Conservation (phyloP, 2,888 invertebrate genomes). For the Lucinisca nassula region DNA sequence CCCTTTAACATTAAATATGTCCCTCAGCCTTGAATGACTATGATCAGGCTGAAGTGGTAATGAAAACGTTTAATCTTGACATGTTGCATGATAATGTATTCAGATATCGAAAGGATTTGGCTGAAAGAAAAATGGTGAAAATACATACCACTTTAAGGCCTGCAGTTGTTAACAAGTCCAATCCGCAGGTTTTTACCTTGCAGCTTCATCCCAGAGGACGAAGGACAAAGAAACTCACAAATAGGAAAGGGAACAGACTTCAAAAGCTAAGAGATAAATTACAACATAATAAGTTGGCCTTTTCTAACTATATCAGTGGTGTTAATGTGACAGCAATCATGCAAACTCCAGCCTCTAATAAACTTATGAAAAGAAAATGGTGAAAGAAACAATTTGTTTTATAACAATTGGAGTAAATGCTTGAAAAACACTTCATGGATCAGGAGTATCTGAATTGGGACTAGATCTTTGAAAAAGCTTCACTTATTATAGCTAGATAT, state of each 20-base stretch:
- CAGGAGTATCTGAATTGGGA: neutral
- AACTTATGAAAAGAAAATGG: neutral
- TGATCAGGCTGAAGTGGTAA: too few relatives aligned
- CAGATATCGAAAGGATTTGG: too few relatives aligned
- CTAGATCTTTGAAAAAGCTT: neutral
- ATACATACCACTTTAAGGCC: neutral
- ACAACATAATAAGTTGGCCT: constrained; percentile 1
- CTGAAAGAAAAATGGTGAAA: too few relatives aligned
- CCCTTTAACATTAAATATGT: too few relatives aligned
- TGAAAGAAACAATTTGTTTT: too few relatives aligned
- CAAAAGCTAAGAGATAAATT: constrained; percentile 8
- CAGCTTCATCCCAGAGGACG: neutral
- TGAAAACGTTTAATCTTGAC: too few relatives aligned
- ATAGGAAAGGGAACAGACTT: neutral
- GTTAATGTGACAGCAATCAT: neutral
- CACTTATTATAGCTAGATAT: too few relatives aligned
- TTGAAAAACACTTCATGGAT: neutral
- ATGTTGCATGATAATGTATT: too few relatives aligned
- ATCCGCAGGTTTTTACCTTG: constrained; percentile 1
- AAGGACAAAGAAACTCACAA: neutral
- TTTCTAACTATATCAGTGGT: neutral
- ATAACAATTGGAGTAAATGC: too few relatives aligned
- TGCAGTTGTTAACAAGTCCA: neutral
- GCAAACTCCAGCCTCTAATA: neutral
- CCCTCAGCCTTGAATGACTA: too few relatives aligned